phyloP scores from a whole-genome alignment of 2,888 invertebrate genomes.

The Coenonympha arcania region DNA sequence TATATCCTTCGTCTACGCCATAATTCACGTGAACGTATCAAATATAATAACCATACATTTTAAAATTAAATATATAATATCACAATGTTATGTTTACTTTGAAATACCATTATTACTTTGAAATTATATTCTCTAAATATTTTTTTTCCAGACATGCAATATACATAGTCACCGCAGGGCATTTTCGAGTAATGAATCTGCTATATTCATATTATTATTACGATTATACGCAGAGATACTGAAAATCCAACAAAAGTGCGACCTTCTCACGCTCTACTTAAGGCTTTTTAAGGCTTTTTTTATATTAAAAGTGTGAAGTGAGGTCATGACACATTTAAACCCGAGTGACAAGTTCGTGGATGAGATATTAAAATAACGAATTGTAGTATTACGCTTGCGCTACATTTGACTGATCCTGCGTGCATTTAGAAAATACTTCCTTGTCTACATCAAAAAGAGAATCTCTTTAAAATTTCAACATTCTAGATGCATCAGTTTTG shows the following conservation, averaged over 20 bases:
- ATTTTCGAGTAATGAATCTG: constrained; percentile 2
- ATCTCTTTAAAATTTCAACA: too few relatives aligned
- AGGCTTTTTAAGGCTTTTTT: constrained; percentile 16
- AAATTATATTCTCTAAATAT: too few relatives aligned
- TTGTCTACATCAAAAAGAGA: too few relatives aligned
- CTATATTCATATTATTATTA: constrained; percentile 10
- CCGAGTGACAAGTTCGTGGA: constrained; percentile 8
- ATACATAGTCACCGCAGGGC: neutral
- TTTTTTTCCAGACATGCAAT: neutral
- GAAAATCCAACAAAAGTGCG: constrained; percentile 19
- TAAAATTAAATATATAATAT: neutral
- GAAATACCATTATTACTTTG: too few relatives aligned
- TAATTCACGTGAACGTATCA: neutral
- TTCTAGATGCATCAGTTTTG: too few relatives aligned
- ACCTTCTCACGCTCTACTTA: constrained; percentile 21
- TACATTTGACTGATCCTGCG: too few relatives aligned
- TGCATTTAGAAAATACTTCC: too few relatives aligned
- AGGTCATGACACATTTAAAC: constrained; percentile 23
- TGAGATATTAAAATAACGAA: constrained; percentile 9
- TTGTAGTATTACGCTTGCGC: too few relatives aligned
- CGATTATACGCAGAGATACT: constrained; percentile 11
- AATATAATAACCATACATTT: too few relatives aligned
- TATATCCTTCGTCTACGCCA: neutral
- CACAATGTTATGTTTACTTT: neutral
- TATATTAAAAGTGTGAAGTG: constrained; percentile 24